Evolutionary conservation across 1,140 invertebrate species (phyloP), one percentile per base, ranked within the genome.

Genomic region (Ruditapes philippinarum): DNA sequence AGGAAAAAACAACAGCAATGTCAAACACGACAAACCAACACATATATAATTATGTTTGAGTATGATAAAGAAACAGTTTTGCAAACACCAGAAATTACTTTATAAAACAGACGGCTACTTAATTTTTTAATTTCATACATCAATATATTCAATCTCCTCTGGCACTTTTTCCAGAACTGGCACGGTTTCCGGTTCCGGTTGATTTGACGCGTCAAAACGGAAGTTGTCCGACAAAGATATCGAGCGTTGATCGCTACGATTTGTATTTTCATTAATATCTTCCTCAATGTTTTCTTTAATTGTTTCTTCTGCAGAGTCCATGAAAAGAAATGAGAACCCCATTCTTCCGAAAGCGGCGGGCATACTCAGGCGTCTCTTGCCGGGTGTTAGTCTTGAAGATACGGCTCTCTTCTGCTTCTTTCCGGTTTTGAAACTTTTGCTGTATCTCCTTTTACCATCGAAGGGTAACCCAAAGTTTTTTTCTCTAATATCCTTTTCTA

Each of bases 321-420:
- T 84, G 33, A 84, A 84, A 14, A 84, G 82, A 11, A 74, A 36
- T n/a, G 82, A 84, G 31, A 84, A 73, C 9, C 82, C 82, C 7
- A 54, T 51, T 38, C 14, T 84, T 11, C 82, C 68, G 33, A 84
- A 22, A 19, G 82, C 65, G 40, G 73, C 82, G 5, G 68, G 28
- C 11, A 28, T 19, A 38, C 82, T 84, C 0, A 70, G 28, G 38
- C 49, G 65, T 19, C 49, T 49, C 4, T 36, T 73, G 38, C 49
- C 65, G n/a, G 31, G 38, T 74, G 17, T 7, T 19, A 22, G 38
- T 62, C 57, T 62, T 7, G n/a, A 28, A 1, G n/a, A 4, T 4
- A 25, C 33, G 11, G 17, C 25, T 1, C n/a, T 42, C 11, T 31
- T 42, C 40, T 74, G 54, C 65, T 84, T 84, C 19, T 0, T 68